phyloP scores from a whole-genome alignment of 2,797 vertebrate species.

The Ctenopoma multispine region DNA sequence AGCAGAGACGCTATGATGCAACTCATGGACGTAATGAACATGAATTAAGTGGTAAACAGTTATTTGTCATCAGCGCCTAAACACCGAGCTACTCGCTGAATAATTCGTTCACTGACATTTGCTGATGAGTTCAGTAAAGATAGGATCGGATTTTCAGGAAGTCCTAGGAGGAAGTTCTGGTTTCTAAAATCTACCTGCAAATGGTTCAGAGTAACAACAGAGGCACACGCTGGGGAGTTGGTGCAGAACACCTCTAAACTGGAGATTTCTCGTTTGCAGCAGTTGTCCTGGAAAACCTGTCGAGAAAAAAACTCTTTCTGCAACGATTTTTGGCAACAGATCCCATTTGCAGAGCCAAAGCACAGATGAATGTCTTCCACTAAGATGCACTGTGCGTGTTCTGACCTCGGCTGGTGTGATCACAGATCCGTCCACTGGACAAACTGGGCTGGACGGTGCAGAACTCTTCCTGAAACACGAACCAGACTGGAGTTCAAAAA shows the following conservation, averaged over 20 bases:
- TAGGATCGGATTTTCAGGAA: too few species aligned
- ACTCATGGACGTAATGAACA: too few species aligned
- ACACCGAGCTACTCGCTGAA: too few species aligned
- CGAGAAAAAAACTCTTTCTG: constrained; percentile 22
- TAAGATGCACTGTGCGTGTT: not conserved
- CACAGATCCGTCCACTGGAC: constrained; percentile 55
- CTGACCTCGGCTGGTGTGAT: constrained; percentile 62
- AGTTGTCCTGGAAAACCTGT: constrained; percentile 94
- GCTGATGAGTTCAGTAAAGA: too few species aligned
- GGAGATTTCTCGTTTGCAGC: constrained; percentile 93
- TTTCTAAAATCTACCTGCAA: constrained; percentile 85
- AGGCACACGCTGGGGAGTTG: constrained; percentile 87
- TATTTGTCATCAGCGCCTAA: too few species aligned
- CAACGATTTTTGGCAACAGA: too few species aligned
- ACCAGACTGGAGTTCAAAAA: constrained; percentile 5
- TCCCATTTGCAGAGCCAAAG: not conserved
- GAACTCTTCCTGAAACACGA: constrained; percentile 49
- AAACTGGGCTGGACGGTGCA: constrained; percentile 33
- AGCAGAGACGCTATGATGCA: too few species aligned
- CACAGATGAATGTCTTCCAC: too few species aligned
- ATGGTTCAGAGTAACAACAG: constrained; percentile 83
- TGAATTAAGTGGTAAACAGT: too few species aligned
- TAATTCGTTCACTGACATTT: too few species aligned
- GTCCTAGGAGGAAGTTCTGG: not conserved
- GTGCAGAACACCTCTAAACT: constrained; percentile 90